Base-by-base conservation (phyloP, 2,888 invertebrate species). In the Drosophila nigricruria region DNA sequence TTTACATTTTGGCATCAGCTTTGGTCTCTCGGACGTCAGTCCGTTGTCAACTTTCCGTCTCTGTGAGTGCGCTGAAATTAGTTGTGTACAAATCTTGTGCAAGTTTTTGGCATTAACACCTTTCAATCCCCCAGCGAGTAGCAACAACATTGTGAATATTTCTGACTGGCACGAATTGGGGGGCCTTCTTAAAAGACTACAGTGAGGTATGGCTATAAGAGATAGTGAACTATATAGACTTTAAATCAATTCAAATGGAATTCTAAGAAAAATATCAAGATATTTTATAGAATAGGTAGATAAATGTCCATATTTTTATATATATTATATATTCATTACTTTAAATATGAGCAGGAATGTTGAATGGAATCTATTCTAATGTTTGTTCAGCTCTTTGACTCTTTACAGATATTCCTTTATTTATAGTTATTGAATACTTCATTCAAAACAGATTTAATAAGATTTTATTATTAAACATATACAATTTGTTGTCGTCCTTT, bases 21-120 rank as follows among this genome's bases (percentile, higher is more conserved):
- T 68, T 43, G 30, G 47, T 36, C 27, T 30, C 49, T 45, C 56
- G 42, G n/a, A 53, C 73, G 85, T 89, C 85, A 88, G 73, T 86
- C 69, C 61, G 73, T 70, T 86, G 85, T 86, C 85, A 70, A 69
- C 85, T 89, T 86, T 86, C 68, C 68, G 80, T 73, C 76, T 80
- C 79, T 73, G 74, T 88, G 79, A 86, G 77, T 88, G 73, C 73
- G 77, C 86, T 74, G 73, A 89, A 89, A 88, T 88, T 82, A 88
- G 80, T 64, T 73, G 73, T 73, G 86, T 76, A 86, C 90, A 86
- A 86, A 86, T 89, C 85, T 82, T 89, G 82, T 69, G 90, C 88
- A 89, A 78, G 82, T 86, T 88, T 89, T 75, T 89, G 86, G 88
- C 86, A 86, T 86, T 86, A 86, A 88, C 86, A 86, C 90, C 86